Conservation (phyloP, 2,797 vertebrate genomes). For the Basileuterus tristriatus region DNA sequence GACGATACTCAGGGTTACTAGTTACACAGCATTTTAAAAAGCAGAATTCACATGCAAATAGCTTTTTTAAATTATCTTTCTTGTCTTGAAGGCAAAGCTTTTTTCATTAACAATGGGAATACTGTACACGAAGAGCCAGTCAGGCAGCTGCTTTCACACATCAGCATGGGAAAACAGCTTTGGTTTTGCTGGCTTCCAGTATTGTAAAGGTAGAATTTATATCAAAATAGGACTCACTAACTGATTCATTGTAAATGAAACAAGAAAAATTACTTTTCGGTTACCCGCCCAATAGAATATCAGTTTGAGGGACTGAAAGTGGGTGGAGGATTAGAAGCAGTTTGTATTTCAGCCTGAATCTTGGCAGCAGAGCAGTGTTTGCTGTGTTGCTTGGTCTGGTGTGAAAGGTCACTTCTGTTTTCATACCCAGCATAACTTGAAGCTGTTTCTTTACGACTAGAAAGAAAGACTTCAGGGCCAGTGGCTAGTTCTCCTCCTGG, state of each 20-base stretch:
- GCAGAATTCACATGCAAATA: background rate
- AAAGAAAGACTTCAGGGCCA: background rate
- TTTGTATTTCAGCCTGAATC: background rate
- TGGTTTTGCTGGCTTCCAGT: background rate
- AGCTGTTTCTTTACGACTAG: background rate
- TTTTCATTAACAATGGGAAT: background rate
- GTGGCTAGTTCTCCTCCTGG: background rate
- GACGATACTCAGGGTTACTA: background rate
- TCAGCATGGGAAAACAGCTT: background rate
- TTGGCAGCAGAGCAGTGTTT: background rate
- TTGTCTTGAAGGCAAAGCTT: background rate
- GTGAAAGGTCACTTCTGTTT: constrained; percentile 26
- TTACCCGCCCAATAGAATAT: rapidly evolving
- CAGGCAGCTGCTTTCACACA: background rate
- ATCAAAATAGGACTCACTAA: background rate
- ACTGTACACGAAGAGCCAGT: background rate
- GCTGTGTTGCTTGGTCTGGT: background rate
- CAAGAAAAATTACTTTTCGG: background rate
- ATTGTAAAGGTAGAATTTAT: background rate
- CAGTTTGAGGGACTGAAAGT: background rate
- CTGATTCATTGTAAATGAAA: background rate
- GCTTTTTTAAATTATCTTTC: background rate
- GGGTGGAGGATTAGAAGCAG: background rate
- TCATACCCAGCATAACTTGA: background rate
- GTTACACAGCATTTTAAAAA: background rate